A percentile compares a stretch with the other conserved stretches of the same genome.
Evolutionary conservation across 2,797 vertebrate species (phyloP).

Genomic region (Sparidentex hasta): DNA sequence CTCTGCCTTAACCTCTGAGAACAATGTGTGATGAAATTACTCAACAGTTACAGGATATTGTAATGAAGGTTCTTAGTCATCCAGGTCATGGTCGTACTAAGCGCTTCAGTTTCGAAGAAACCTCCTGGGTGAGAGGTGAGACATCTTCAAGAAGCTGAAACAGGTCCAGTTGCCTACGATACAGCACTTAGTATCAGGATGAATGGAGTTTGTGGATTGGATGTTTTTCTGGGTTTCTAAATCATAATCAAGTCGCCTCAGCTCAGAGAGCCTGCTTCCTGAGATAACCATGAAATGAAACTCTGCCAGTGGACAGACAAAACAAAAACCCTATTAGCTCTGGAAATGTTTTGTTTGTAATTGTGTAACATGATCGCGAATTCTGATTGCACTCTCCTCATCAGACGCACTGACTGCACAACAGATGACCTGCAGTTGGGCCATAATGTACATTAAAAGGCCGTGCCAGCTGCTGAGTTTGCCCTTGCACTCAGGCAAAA

Average conservation of each 20-base stretch:
- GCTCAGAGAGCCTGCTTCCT: neutral
- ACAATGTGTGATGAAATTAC: neutral
- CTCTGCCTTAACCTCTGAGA: conserved; percentile 4
- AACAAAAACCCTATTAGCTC: conserved; percentile 8
- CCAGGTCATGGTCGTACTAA: no score
- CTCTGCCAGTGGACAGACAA: neutral
- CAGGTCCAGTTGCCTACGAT: no score
- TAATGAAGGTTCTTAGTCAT: neutral
- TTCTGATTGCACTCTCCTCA: conserved; percentile 43
- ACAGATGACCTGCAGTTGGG: conserved; percentile 23
- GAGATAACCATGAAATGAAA: conserved; percentile 21
- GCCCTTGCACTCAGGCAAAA: conserved; percentile 50
- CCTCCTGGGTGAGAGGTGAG: no score
- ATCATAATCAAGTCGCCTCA: no score
- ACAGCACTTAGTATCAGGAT: neutral
- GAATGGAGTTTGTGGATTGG: neutral
- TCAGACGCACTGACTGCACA: neutral
- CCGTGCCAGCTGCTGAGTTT: conserved; percentile 36
- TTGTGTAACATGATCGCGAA: conserved; percentile 47
- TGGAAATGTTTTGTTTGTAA: conserved; percentile 22
- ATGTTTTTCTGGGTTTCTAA: no score
- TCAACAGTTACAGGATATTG: neutral
- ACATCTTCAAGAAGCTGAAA: no score
- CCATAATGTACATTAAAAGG: conserved; percentile 47
- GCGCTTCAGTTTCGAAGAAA: no score